Evolutionary conservation across 2,113 vertebrate species (phyloP), one percentile per base, ranked within the genome.

Genomic region (Rousettus leschenaultii): DNA sequence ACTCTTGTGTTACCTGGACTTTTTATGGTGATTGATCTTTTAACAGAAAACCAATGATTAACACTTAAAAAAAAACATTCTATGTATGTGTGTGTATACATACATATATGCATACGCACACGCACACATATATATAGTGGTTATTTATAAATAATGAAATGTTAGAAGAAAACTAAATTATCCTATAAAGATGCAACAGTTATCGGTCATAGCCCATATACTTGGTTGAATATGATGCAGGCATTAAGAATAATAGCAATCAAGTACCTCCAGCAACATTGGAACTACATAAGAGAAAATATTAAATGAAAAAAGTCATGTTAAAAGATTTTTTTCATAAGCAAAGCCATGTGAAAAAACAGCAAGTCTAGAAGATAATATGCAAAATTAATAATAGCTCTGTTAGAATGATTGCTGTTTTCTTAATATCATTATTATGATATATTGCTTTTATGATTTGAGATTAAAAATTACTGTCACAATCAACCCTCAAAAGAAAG

Each of bases 401-500:
- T 45, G 13, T 55, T 93, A 59, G 21, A 94, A 94, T 63, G 53
- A 82, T 71, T 71, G 53, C 21, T 80, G 6, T 71, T 70, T 95
- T 84, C 24, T 63, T 18, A 75, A 57, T 70, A 91, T 91, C 86
- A 91, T 91, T 95, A 78, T 91, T 59, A 61, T 71, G 6, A 38
- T 59, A 61, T 95, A 83, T 55, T 93, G 86, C 78, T 93, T 84
- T 91, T 95, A 63, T 75, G 63, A 96, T 75, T 95, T 63, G 94
- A 91, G 43, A 91, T 89, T 91, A 66, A 74, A 86, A 93, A 89
- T 89, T 68, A 51, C 10, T 63, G 8, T 78, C 30, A 86, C 4
- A 43, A 38, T 79, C 63, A 96, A 75, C 57, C 16, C 55, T 95
- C 40, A 79, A 92, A 84, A 95, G 53, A 93, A 91, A 83, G 55